A percentile compares a stretch with the other conserved stretches of the same genome.
Evolutionary conservation across 2,888 invertebrate genomes (phyloP).

Genomic region (Frankliniella intonsa): DNA sequence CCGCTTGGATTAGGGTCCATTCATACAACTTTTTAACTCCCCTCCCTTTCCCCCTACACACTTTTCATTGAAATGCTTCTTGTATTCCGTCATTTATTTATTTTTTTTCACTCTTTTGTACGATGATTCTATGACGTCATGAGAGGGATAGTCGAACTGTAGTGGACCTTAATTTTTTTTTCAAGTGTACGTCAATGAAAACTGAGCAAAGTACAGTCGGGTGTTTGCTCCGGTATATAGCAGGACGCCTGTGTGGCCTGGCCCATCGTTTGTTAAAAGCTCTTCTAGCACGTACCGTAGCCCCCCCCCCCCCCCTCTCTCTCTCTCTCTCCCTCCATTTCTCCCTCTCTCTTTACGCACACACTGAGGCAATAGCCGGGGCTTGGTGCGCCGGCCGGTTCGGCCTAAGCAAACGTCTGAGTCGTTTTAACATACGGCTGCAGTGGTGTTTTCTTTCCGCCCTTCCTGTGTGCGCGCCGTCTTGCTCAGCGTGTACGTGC

Average conservation of each 20-base stretch:
- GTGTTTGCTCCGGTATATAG: not conserved
- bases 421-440: not conserved
- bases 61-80: too few relatives aligned
- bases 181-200: not conserved
- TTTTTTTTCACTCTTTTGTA: not conserved
- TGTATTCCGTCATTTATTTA: not conserved
- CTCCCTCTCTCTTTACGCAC: not conserved
- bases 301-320: too few relatives aligned
- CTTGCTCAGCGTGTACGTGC: not conserved
- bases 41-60: too few relatives aligned
- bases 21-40: too few relatives aligned
- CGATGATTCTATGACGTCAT: too few relatives aligned
- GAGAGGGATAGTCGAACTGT: too few relatives aligned
- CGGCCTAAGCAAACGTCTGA: conserved; percentile 1
- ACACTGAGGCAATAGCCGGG: not conserved
- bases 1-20: too few relatives aligned
- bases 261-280: too few relatives aligned
- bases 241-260: too few relatives aligned
- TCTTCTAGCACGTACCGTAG: too few relatives aligned
- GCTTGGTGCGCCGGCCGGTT: not conserved
- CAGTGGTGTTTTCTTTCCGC: conserved; percentile 10
- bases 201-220: not conserved
- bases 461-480: not conserved
- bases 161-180: too few relatives aligned
- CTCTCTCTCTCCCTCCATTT: too few relatives aligned